Percentiles rank a stretch among this genome's conserved stretches.
These are phyloP conservation scores for Amphiduros pacificus DNA, from an alignment of 2,888 invertebrate genomes.

Conservation along the genomic window DNA sequence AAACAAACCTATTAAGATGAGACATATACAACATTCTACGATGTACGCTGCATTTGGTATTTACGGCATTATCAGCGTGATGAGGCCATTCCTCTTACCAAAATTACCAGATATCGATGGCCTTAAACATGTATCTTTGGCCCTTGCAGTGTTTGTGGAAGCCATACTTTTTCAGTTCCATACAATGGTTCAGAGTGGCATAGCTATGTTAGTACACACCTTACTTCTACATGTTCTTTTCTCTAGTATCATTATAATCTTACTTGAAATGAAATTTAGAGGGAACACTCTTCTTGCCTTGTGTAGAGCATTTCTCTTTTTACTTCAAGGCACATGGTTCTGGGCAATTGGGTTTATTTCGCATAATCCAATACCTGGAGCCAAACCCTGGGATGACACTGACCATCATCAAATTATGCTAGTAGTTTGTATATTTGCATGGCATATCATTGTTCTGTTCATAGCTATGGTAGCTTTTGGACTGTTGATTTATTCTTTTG, in stretches of 20 bases:
- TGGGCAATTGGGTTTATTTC: no score
- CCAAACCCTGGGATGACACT: no score
- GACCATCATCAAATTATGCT: no score
- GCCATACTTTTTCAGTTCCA: conserved; percentile 62
- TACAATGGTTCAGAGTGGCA: conserved; percentile 58
- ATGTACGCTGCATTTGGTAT: conserved; percentile 64
- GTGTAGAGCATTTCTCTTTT: no score
- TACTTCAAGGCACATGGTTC: no score
- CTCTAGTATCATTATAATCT: conserved; percentile 45
- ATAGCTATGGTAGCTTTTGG: no score
- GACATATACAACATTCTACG: conserved; percentile 63
- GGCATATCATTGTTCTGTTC: no score
- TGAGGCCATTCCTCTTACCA: conserved; percentile 53
- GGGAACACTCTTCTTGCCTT: no score
- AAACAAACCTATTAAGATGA: conserved; percentile 51
- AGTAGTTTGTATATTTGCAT: no score
- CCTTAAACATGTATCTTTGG: conserved; percentile 57
- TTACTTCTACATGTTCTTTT: conserved; percentile 59
- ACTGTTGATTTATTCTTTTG: no score
- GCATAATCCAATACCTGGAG: no score
- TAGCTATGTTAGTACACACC: conserved; percentile 60
- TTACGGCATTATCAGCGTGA: conserved; percentile 58
- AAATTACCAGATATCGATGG: conserved; percentile 55
- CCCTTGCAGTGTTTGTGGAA: conserved; percentile 60
- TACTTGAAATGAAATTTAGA: conserved; percentile 58